Base-by-base conservation (phyloP, 2,888 invertebrate species). In the Stratiomys singularior region DNA sequence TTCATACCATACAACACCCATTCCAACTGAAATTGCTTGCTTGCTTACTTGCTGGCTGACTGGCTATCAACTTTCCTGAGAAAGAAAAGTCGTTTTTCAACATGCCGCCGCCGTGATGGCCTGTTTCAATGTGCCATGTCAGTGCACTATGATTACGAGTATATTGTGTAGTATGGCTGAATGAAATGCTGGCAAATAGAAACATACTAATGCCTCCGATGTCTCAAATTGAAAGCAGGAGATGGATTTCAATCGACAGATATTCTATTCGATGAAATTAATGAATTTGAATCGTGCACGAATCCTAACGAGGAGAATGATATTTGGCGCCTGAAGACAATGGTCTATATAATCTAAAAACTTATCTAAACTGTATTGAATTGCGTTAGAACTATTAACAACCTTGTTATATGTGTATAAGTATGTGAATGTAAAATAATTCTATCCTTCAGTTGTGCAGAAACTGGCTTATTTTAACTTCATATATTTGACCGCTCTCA, bases 1-100 rank as follows among this genome's bases (percentile, higher is more conserved):
- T 30, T 21, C 52, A 52, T 15, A 18, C 52, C 37, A 37, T 9
- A 37, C 37, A 37, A 37, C 5, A 37, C 37, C 37, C 37, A 37
- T 37, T 37, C 37, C 37, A 3, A 37, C 37, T 37, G 3, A 37
- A 37, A 3, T 37, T 37, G 25, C 60, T 25, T 60, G 3, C 60
- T 25, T 25, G 21, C 18, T 52, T 5, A 4, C 37, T n/a, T 30
- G 27, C 21, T 37, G 67, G 23, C 18, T 9, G 13, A 4, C 47
- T 3, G 4, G 47, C 67, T 25, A 69, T 15, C 67, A 69, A 69
- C 47, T 69, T 69, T 47, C 69, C 47, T 44, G 69, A 44, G 58
- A 69, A 47, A 72, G 56, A 52, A 56, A 74, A 74, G 52, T 74
- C 74, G 74, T 74, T 74, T 74, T 74, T 74, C 74, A 74, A 44